Base-by-base conservation (phyloP, 1,140 invertebrate species). In the Camponotus floridanus region DNA sequence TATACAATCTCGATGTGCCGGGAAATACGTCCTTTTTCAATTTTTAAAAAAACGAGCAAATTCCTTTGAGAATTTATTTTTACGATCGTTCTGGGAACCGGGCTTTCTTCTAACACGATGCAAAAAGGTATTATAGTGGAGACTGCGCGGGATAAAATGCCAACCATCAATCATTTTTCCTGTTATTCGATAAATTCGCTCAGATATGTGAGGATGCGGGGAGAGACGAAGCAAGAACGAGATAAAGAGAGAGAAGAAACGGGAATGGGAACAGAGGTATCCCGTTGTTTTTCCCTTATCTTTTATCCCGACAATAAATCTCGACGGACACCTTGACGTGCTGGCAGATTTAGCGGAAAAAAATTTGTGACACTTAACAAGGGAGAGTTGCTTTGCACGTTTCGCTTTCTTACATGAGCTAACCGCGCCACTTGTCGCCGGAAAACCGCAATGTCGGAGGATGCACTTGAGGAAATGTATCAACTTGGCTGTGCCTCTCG, bases 251-350 rank as follows among this genome's bases (percentile, higher is more conserved):
- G 65, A 74, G 73, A 31, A 62, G 73, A 55, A 85, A 73, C 26
- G 76, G 73, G 74, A 42, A 26, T 67, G 55, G 59, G 48, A 79
- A 15, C 64, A 57, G 45, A 68, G 61, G 48, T 84, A 73, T 48
- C n/a, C 61, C 57, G 79, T 91, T 88, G 87, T 91, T 91, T 89
- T 90, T 90, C 70, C 64, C 74, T 76, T 87, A 74, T 86, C 85
- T 88, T 91, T 92, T 91, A 91, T 87, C 89, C 76, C 15, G 11
- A 61, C 74, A 84, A 93, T 92, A 93, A 93, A 92, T 93, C 91
- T 93, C 87, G 61, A 74, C 59, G 57, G 48, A 36, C 39, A 51
- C 84, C 87, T 90, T 87, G 86, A 55, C 59, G 42, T 65, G 68
- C 65, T 88, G 71, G 78, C 87, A 86, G 87, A 90, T 91, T 90